Conservation (phyloP, 2,113 vertebrate species). For the Bostrychus sinensis region DNA sequence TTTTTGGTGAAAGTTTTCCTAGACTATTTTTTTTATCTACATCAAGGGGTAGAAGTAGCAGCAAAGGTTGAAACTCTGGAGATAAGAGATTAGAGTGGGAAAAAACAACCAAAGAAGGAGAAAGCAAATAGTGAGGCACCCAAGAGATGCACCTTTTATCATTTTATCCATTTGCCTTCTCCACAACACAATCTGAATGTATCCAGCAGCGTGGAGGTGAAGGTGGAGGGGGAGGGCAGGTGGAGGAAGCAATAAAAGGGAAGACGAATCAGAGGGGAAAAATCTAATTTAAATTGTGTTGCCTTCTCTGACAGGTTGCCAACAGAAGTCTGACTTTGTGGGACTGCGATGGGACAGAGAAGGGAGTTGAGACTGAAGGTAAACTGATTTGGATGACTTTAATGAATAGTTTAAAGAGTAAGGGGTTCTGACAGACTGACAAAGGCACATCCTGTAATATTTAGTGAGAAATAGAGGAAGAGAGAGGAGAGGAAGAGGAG, state of each 20-base stretch:
- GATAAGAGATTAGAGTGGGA: conserved; percentile 6
- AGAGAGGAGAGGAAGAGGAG: too few species aligned
- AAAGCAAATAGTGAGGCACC: not conserved
- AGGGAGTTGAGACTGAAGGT: conserved; percentile 11
- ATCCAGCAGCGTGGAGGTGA: not conserved
- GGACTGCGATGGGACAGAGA: conserved; percentile 6
- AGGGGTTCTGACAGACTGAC: conserved; percentile 20
- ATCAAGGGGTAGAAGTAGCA: conserved; percentile 1
- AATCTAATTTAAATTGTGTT: not conserved
- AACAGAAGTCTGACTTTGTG: conserved; percentile 23
- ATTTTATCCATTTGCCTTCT: conserved; percentile 19
- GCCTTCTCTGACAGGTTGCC: conserved; percentile 18
- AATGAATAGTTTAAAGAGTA: conserved; percentile 22
- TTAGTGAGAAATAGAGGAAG: conserved; percentile 11
- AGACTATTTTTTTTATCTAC: conserved; percentile 3
- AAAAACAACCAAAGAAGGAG: conserved; percentile 9
- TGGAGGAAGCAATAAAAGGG: too few species aligned
- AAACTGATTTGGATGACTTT: conserved; percentile 26
- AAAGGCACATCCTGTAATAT: conserved; percentile 16
- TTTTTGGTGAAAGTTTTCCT: not conserved
- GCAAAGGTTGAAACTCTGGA: conserved; percentile 4
- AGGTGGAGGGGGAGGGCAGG: not conserved
- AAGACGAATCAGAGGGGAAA: not conserved
- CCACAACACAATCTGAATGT: conserved; percentile 30
- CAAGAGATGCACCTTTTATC: conserved; percentile 31